Percentiles rank a stretch among this genome's conserved stretches.
Evolutionary conservation across 1,140 invertebrate species (phyloP).

Genomic region (Megalonaias nervosa): DNA sequence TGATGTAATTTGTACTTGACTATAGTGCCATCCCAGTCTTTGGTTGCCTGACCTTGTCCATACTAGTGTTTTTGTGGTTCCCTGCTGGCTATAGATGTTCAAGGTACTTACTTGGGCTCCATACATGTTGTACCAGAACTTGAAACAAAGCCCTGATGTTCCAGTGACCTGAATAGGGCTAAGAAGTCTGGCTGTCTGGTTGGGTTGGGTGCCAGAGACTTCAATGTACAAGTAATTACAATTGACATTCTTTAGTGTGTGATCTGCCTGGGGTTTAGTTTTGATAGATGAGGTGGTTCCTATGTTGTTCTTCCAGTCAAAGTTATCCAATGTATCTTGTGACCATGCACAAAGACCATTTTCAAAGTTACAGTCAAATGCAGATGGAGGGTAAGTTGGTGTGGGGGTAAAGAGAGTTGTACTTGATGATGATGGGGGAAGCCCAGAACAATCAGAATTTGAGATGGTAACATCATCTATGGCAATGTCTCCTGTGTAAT

Average conservation of each 20-base stretch:
- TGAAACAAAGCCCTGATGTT: conserved; percentile 67
- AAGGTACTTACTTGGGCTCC: conserved; percentile 70
- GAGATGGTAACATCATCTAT: conserved; percentile 79
- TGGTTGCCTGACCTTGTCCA: conserved; percentile 61
- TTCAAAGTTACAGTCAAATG: conserved; percentile 66
- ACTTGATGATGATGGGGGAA: conserved; percentile 63
- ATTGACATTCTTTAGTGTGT: conserved; percentile 53
- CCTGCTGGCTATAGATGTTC: conserved; percentile 49
- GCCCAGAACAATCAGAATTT: conserved; percentile 62
- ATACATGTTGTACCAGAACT: conserved; percentile 85
- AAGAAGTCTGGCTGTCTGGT: conserved; percentile 81
- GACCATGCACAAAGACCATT: conserved; percentile 57
- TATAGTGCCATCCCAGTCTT: conserved; percentile 57
- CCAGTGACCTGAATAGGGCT: conserved; percentile 68
- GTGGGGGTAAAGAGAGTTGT: conserved; percentile 18
- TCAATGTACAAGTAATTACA: conserved; percentile 62
- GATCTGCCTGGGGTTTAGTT: conserved; percentile 64
- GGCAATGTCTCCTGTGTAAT: conserved; percentile 80
- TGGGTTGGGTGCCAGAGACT: conserved; percentile 62
- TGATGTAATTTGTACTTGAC: conserved; percentile 45
- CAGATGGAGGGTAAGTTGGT: conserved; percentile 49
- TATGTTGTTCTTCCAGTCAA: conserved; percentile 61
- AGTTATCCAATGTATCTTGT: conserved; percentile 56
- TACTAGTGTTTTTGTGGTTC: conserved; percentile 32
- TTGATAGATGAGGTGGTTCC: conserved; percentile 49